phyloP scores from a whole-genome alignment of 1,140 invertebrate genomes.

The Bombus breviceps region DNA sequence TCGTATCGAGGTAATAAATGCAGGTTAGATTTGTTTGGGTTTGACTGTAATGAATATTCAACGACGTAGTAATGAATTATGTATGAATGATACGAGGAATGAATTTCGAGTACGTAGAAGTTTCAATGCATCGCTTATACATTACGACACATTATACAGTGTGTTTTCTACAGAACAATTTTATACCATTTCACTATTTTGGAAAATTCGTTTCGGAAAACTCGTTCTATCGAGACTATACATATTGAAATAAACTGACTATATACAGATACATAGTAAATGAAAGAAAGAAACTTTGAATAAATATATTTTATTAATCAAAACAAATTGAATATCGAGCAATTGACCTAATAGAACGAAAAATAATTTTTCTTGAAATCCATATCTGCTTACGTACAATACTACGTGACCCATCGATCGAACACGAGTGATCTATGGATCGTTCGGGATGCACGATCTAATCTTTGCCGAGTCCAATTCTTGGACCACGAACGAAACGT shows the following conservation, averaged over 20 bases:
- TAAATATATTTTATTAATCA: not conserved
- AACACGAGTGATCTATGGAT: conserved; percentile 48
- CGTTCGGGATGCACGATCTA: conserved; percentile 57
- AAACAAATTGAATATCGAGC: not conserved
- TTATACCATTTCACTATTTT: not conserved
- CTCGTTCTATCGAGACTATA: no score
- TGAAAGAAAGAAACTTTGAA: not conserved
- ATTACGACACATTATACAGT: not conserved
- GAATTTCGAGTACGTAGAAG: not conserved
- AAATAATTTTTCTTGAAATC: not conserved
- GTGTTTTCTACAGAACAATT: not conserved
- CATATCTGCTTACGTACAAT: not conserved
- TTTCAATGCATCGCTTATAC: not conserved
- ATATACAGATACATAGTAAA: no score
- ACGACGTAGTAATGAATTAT: not conserved
- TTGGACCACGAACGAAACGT: conserved; percentile 53
- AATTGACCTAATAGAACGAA: not conserved
- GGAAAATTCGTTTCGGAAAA: no score
- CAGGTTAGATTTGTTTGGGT: not conserved
- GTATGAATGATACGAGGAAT: not conserved
- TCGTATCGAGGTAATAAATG: not conserved
- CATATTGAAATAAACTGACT: no score
- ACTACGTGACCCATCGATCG: conserved; percentile 52
- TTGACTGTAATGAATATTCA: not conserved
- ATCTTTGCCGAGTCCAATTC: conserved; percentile 35